A percentile compares a stretch with the other conserved stretches of the same genome.
These are phyloP conservation scores for Plestiodon gilberti DNA, from an alignment of 2,113 vertebrate genomes.

Conservation along the genomic window DNA sequence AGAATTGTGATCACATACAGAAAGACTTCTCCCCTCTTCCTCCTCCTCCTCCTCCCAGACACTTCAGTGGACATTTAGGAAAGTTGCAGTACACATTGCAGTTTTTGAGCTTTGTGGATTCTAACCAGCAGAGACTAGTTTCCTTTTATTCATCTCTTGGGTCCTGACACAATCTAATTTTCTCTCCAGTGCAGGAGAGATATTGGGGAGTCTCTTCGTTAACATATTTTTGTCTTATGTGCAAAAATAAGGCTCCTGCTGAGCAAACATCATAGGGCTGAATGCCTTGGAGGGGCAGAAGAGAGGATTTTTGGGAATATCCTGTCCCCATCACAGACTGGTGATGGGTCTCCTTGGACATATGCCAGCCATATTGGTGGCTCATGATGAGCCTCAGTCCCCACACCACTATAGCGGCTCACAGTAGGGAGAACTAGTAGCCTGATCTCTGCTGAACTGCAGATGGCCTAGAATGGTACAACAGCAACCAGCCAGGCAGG, in stretches of 20 bases:
- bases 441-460: no score
- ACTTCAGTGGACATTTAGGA: not conserved
- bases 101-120: not conserved
- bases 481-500: no score
- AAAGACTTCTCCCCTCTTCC: no score
- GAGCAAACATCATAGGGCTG: not conserved
- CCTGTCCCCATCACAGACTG: no score
- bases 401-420: no score
- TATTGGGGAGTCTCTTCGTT: not conserved
- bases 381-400: no score
- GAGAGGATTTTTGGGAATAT: not conserved
- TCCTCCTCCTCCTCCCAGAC: no score
- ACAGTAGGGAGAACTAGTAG: no score
- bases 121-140: not conserved
- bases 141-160: not conserved
- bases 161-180: not conserved
- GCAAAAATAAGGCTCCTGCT: not conserved
- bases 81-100: not conserved
- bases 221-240: not conserved
- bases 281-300: not conserved
- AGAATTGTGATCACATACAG: no score
- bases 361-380: no score
- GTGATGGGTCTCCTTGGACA: no score
- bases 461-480: not conserved
- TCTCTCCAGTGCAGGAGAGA: not conserved